Conservation (phyloP, 2,113 vertebrate genomes). For the Solea solea region DNA sequence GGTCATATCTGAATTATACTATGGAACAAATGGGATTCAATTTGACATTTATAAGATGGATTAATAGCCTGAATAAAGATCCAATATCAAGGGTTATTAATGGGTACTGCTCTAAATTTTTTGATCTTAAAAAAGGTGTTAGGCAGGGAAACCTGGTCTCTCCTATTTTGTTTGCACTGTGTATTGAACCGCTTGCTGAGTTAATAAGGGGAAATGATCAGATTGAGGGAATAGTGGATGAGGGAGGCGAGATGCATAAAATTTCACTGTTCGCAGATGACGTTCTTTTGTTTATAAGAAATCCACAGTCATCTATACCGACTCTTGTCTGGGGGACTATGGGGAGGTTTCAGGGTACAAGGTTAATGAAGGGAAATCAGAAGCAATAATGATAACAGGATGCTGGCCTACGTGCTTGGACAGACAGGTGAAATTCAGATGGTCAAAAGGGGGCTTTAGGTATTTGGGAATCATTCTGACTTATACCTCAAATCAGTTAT, state of each 20-base stretch:
- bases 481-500: neutral
- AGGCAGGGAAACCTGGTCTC: neutral
- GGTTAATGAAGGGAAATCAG: neutral
- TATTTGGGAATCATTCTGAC: neutral
- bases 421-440: neutral
- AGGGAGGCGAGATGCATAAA: neutral
- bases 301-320: neutral
- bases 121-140: neutral
- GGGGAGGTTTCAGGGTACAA: neutral
- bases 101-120: neutral
- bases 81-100: neutral
- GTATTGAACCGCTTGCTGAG: neutral
- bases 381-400: neutral
- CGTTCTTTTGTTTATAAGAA: neutral
- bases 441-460: neutral
- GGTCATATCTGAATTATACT: neutral
- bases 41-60: neutral
- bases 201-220: neutral
- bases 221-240: neutral
- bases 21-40: neutral
- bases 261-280: neutral
- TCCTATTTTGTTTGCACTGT: neutral
- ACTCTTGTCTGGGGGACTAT: neutral
- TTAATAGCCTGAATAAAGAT: neutral
- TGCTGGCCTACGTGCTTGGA: neutral